Base-by-base conservation (phyloP, 2,888 invertebrate species). In the Cabera pusaria region DNA sequence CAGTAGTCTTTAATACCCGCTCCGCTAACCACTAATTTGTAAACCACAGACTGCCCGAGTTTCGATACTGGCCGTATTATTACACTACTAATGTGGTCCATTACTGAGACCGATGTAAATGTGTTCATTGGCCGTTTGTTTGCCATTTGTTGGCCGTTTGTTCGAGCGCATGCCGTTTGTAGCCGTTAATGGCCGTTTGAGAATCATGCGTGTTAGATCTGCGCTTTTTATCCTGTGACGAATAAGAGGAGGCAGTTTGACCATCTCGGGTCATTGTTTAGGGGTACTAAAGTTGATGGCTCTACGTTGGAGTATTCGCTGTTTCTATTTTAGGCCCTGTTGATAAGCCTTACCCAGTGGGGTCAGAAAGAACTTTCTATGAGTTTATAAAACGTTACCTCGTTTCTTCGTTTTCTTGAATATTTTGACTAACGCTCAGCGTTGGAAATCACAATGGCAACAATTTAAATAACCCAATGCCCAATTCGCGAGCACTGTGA, bases 41-140 rank as follows among this genome's bases (percentile, higher is more conserved):
- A 19, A 28, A 25, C 24, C 14, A 6, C n/a, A 5, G 21, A 22
- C 5, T 20, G 5, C 6, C 5, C 11, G 3, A 32, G 22, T 22
- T 38, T 22, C 12, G 22, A 26, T 32, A 32, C 32, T 27, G 26
- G 7, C 20, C 16, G 8, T n/a, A 12, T 26, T 18, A 26, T 27
- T 27, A 10, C 14, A 5, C 10, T 17, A 18, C 72, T 78, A 80
- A 82, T 80, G 81, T 60, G 53, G 61, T 57, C 64, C 78, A 78
- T 85, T 83, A 81, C 65, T 67, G 51, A 64, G 72, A 80, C 79
- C 80, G 76, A 82, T 79, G 81, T 79, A 72, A 76, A 79, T 78
- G 76, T 73, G 74, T 74, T 74, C 73, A 75, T 70, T 61, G 56
- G 57, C 61, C 69, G 72, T 78, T 76, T 76, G 73, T 73, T 66